Evolutionary conservation across 2,113 vertebrate species (phyloP), one percentile per base, ranked within the genome.

Genomic region (Lophura nycthemera): DNA sequence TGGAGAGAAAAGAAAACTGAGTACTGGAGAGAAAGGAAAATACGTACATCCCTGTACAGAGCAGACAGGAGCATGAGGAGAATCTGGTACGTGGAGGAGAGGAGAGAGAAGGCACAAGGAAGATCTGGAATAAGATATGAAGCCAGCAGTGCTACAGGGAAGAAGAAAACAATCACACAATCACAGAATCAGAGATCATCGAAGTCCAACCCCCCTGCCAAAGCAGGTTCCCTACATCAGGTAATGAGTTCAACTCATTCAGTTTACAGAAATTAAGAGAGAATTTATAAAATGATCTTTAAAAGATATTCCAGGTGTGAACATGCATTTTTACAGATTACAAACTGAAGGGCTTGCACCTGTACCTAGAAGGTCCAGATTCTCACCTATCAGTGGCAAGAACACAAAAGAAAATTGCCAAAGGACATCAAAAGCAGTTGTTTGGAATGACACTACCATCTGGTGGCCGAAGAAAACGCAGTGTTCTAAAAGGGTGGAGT

Each of bases 401-500:
- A 81, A 60, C 11, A n/a, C 30, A 57, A 52, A 77, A 32, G 21
- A 71, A 65, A 63, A 32, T 13, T 14, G 38, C 64, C 10, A 0
- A 0, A 42, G 13, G 36, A 79, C 21, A 15, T 6, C 14, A 14
- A n/a, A 54, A 79, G 34, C 13, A 30, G 30, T 86, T 71, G 45
- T 63, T 92, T 57, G 82, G 84, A 64, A 83, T 80, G 25, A 89
- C 79, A 80, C 75, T 78, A 63, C 95, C 94, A 90, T 93, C 96
- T 96, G 57, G 75, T 86, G 96, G 95, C 79, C 38, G 87, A 42
- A 50, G 27, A 50, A 77, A 63, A 19, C 8, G 13, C 10, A 73
- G 24, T 8, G 69, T 2, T 19, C 4, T 13, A 4, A 13, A n/a
- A 69, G 91, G 19, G 65, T 27, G 21, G 20, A 54, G 10, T 11